These are phyloP conservation scores for Corythoichthys haematopterus DNA, from an alignment of 2,113 vertebrate species.

Conservation along the genomic window DNA sequence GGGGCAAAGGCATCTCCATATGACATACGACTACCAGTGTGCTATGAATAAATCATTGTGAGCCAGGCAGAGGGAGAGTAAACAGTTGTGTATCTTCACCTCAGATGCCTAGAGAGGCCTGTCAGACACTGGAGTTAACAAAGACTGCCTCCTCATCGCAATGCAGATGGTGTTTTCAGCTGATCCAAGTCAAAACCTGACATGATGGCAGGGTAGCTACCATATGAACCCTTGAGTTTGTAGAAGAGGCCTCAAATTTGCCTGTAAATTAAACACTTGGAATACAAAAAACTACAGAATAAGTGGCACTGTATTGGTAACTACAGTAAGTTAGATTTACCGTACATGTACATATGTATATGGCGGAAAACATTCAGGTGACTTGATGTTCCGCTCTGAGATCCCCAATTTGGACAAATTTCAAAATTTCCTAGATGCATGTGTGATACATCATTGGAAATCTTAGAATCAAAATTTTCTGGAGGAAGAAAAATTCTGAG, in stretches of 20 bases:
- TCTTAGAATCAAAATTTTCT: no score
- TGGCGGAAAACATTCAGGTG: no score
- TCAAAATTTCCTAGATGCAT: no score
- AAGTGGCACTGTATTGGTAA: not conserved
- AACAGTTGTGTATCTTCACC: constrained; percentile 65
- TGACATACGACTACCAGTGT: constrained; percentile 63
- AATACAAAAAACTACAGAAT: not conserved
- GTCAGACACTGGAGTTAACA: constrained; percentile 66
- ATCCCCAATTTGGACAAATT: no score
- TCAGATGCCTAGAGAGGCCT: constrained; percentile 60
- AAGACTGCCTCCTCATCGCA: constrained; percentile 54
- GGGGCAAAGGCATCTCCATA: constrained; percentile 48
- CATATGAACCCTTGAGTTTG: constrained; percentile 33
- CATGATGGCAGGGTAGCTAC: constrained; percentile 33
- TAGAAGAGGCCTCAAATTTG: not conserved
- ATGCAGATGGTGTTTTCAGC: constrained; percentile 48
- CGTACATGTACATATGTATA: no score
- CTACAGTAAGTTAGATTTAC: no score
- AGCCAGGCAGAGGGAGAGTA: constrained; percentile 52
- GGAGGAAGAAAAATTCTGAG: no score
- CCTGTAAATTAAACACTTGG: not conserved
- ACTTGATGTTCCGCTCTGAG: no score
- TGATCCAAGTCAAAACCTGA: constrained; percentile 57
- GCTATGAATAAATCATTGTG: constrained; percentile 74
- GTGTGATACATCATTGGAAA: no score